Percentiles rank a stretch among this genome's conserved stretches.
phyloP scores from a whole-genome alignment of 2,797 vertebrate species.

The Lepus oiostolus region DNA sequence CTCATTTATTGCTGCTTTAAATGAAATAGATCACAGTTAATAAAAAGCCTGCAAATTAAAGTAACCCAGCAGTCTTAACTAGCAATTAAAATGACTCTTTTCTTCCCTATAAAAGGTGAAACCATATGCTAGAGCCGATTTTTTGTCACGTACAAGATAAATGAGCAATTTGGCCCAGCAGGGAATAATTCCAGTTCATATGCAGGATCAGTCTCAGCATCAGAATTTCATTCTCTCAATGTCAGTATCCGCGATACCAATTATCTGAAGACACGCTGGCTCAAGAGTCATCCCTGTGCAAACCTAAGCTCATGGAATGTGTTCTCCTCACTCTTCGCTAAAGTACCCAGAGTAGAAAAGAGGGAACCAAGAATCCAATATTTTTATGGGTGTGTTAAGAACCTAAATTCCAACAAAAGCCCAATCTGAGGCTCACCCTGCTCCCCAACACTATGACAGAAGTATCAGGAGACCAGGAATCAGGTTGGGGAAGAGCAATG shows the following conservation, averaged over 20 bases:
- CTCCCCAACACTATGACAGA: too few species aligned
- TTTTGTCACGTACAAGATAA: slow-evolving; percentile 79
- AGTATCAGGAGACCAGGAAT: too few species aligned
- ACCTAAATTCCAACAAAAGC: background rate
- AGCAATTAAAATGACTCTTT: slow-evolving; percentile 82
- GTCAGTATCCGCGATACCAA: slow-evolving; percentile 55
- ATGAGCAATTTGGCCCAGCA: slow-evolving; percentile 65
- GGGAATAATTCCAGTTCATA: slow-evolving; percentile 73
- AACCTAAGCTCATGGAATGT: background rate
- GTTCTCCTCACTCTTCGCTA: background rate
- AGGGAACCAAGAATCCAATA: too few species aligned
- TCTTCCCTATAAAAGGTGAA: slow-evolving; percentile 70
- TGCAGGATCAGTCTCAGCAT: slow-evolving; percentile 64
- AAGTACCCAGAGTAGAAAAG: background rate
- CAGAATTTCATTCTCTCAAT: slow-evolving; percentile 66
- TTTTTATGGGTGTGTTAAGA: background rate
- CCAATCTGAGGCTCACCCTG: background rate
- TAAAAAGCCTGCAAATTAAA: slow-evolving; percentile 83
- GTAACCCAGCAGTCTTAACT: slow-evolving; percentile 77
- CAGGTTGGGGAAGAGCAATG: background rate
- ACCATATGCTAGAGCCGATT: slow-evolving; percentile 70
- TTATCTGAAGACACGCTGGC: slow-evolving; percentile 38
- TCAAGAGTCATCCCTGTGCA: background rate
- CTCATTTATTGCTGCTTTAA: slow-evolving; percentile 76
- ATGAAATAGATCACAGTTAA: slow-evolving; percentile 84